Conservation (phyloP, 1,140 invertebrate species). For the Aplysia californica region DNA sequence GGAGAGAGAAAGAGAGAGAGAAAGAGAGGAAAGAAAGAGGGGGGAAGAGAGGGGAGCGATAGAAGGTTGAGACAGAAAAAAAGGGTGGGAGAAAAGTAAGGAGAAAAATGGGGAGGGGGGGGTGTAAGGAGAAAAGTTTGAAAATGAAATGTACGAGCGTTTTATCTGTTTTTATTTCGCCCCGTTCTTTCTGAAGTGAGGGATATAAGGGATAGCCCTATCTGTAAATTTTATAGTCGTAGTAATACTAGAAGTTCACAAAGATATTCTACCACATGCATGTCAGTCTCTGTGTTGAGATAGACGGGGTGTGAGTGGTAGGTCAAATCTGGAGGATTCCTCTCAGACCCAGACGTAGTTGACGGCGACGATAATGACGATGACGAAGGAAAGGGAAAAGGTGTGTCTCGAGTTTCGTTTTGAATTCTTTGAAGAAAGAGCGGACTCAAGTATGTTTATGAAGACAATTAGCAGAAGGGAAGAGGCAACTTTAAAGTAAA, state of each 20-base stretch:
- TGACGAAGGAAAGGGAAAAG: no score
- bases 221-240: not conserved
- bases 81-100: not conserved
- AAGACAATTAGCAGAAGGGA: no score
- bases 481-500: no score
- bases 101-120: not conserved
- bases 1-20: conserved; percentile 6
- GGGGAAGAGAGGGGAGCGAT: not conserved
- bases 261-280: not conserved
- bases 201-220: not conserved
- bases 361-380: no score
- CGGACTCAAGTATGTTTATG: no score
- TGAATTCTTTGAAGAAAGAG: no score
- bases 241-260: no score
- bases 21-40: not conserved
- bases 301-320: not conserved
- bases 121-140: not conserved
- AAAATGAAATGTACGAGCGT: not conserved
- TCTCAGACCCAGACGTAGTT: not conserved
- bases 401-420: no score
- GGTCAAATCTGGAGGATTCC: not conserved
- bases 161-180: not conserved
- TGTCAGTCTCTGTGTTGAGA: not conserved
- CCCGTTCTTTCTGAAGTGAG: no score
- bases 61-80: not conserved